A percentile compares a stretch with the other conserved stretches of the same genome.
Conservation (phyloP, 2,888 invertebrate species). For the Thumatha senex region DNA sequence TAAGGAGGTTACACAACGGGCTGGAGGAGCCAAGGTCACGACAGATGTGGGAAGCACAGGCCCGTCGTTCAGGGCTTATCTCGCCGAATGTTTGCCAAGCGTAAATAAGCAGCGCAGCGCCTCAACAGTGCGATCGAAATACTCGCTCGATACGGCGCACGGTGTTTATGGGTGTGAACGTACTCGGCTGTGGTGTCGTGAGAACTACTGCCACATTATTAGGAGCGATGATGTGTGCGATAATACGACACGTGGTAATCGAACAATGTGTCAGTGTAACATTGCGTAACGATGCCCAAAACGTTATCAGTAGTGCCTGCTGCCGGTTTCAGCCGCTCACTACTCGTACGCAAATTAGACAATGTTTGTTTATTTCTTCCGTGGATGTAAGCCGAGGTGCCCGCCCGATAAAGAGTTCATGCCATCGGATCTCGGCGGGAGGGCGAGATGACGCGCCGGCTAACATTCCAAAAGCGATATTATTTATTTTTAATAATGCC, state of each 20-base stretch:
- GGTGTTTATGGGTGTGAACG: slow-evolving; percentile 72
- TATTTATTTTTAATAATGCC: slow-evolving; percentile 79
- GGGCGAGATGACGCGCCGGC: slow-evolving; percentile 65
- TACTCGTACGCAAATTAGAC: slow-evolving; percentile 13
- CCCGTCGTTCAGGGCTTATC: slow-evolving; percentile 76
- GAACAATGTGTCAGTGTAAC: slow-evolving; percentile 52
- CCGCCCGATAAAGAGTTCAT: slow-evolving; percentile 74
- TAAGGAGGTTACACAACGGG: slow-evolving; percentile 76
- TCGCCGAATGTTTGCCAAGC: slow-evolving; percentile 67
- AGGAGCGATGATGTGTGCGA: slow-evolving; percentile 55
- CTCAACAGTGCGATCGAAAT: slow-evolving; percentile 47
- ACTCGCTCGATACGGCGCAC: slow-evolving; percentile 53
- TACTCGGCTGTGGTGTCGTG: slow-evolving; percentile 64
- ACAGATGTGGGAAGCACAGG: slow-evolving; percentile 81
- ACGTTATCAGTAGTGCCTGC: slow-evolving; percentile 34
- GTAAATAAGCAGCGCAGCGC: slow-evolving; percentile 74
- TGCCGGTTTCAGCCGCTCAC: slow-evolving; percentile 5
- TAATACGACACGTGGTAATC: slow-evolving; percentile 68
- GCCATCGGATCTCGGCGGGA: slow-evolving; percentile 66
- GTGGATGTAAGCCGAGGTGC: slow-evolving; percentile 29
- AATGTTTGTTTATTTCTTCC: slow-evolving; percentile 17
- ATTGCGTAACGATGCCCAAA: slow-evolving; percentile 48
- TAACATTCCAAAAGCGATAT: slow-evolving; percentile 70
- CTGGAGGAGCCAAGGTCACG: slow-evolving; percentile 76
- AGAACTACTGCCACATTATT: slow-evolving; percentile 65